Conservation (phyloP, 2,113 vertebrate species). For the Heloderma charlesbogerti region DNA sequence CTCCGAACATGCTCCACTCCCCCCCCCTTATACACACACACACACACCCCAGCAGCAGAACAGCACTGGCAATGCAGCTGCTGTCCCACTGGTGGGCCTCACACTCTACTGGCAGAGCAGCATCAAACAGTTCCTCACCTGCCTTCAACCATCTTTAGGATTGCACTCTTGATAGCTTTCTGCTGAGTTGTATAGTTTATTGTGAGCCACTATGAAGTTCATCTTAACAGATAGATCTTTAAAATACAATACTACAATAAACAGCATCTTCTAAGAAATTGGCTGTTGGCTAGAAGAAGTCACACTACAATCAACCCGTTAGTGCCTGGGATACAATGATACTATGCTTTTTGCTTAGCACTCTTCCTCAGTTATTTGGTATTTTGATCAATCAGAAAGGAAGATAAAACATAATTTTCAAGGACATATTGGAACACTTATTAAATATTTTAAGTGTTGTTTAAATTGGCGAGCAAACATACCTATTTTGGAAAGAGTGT, state of each 20-base stretch:
- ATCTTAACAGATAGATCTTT: not conserved
- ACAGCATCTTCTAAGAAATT: not conserved
- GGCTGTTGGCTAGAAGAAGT: not conserved
- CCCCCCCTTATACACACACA: too few relatives aligned
- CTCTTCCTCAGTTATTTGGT: not conserved
- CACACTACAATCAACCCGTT: not conserved
- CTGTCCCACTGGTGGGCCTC: too few relatives aligned
- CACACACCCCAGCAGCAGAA: too few relatives aligned
- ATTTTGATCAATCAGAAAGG: too few relatives aligned
- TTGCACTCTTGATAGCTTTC: not conserved
- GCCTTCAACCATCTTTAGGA: too few relatives aligned
- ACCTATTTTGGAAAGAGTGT: constrained; percentile 83
- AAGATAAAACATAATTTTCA: not conserved
- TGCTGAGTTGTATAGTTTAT: not conserved
- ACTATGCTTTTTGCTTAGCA: not conserved
- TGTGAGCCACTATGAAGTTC: not conserved
- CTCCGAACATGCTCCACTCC: too few relatives aligned
- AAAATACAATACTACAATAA: not conserved
- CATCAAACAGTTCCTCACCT: too few relatives aligned
- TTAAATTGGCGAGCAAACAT: constrained; percentile 42
- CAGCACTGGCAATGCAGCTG: too few relatives aligned
- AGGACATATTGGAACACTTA: not conserved
- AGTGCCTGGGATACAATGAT: not conserved
- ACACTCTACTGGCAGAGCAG: too few relatives aligned
- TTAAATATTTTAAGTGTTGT: not conserved